Percentiles rank a stretch among this genome's conserved stretches.
These are phyloP conservation scores for Euborellia annulipes DNA, from an alignment of 1,140 invertebrate genomes.

Conservation along the genomic window DNA sequence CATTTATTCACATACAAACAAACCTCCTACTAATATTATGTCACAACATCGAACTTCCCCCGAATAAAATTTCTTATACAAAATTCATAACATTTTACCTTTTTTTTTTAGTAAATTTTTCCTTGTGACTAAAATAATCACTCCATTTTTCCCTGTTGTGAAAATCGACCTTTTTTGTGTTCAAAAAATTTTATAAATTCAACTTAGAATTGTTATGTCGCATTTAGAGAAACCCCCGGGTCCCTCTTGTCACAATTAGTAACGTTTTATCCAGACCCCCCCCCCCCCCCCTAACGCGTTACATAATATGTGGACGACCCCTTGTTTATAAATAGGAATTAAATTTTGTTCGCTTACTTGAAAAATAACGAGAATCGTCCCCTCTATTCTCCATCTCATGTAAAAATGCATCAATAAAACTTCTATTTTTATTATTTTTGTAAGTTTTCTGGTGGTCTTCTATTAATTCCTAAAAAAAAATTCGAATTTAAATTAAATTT, in stretches of 20 bases:
- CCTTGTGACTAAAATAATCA: background rate
- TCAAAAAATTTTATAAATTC: background rate
- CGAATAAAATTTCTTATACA: no score
- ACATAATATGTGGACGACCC: background rate
- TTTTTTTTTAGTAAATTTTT: no score
- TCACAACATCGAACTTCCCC: no score
- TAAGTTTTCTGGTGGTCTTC: constrained; percentile 38
- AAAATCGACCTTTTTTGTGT: background rate
- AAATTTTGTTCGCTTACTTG: constrained; percentile 28
- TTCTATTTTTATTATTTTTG: constrained; percentile 31
- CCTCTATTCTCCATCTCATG: constrained; percentile 41
- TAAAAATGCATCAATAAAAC: constrained; percentile 65
- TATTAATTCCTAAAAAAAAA: constrained; percentile 35
- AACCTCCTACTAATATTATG: no score
- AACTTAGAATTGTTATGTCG: no score
- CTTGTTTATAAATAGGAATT: background rate
- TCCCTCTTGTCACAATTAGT: background rate
- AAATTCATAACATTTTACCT: no score
- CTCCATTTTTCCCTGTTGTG: background rate
- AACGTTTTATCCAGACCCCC: background rate
- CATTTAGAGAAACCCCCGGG: no score
- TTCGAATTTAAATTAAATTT: background rate
- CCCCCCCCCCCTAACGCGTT: background rate
- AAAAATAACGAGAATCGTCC: constrained; percentile 32
- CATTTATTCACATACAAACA: no score